Evolutionary conservation across 53 echinoderm and acorn worm species (phyloP), one percentile per base, ranked within the genome.

Genomic region (Pentamera pediparva): DNA sequence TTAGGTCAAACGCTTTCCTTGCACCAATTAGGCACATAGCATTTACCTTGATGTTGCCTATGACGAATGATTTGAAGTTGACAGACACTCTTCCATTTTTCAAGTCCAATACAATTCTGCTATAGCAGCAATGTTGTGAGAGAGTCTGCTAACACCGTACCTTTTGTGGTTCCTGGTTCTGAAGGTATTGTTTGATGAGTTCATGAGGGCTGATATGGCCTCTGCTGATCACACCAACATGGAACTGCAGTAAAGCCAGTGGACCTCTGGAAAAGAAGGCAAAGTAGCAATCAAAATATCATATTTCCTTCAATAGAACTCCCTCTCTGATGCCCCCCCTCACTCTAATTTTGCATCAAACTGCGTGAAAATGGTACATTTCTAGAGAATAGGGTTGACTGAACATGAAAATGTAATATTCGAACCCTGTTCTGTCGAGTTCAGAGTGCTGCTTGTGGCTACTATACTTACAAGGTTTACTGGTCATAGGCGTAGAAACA

Each of bases 121-220:
- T 52, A 52, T 11, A 52, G n/a, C 13, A 45, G 2, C n/a, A 45
- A 45, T 45, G 47, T 17, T 45, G 15, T 17, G 13, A 13, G 0
- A 45, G 13, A 17, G 47, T 13, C 13, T 2, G 13, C 47, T n/a
- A 45, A 45, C 47, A 37, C 2, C 59, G 78, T 83, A 85, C 92
- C 86, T 95, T 90, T 51, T 87, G 82, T 33, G 86, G 78, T 76
- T 95, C 90, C 34, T 95, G 78, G 60, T 95, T 78, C n/a, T 82
- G 61, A 8, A 95, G 76, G 52, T 95, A 91, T 56, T 87, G 87
- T 6, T 87, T 75, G 29, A 87, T 84, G 2, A 95, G 74, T 65
- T 95, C 87, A 58, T 85, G 84, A 31, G 95, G 78, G 7, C 90
- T 87, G 4, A 95, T 76, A 32, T 79, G 85, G 6, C 95, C 95